Evolutionary conservation across 2,113 vertebrate genomes (phyloP).

Genomic region (Xenopus borealis): DNA sequence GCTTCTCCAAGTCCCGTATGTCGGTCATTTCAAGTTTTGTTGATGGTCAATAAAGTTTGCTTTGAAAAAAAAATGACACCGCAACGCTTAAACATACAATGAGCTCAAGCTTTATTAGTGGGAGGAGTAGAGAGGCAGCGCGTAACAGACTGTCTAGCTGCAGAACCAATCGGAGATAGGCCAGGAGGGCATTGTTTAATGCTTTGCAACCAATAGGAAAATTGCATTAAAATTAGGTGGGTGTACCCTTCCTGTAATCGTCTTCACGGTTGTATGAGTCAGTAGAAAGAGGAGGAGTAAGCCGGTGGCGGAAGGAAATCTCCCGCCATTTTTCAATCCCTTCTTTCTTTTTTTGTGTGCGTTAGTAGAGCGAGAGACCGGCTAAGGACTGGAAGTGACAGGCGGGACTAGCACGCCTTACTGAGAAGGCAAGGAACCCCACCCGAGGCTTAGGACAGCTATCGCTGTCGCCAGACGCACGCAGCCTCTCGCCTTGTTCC

Average conservation of each 20-base stretch:
- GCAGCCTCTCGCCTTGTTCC: constrained; percentile 6
- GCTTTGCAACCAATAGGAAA: fast-evolving
- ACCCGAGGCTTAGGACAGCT: neutral
- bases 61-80: constrained; percentile 30
- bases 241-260: constrained; percentile 57
- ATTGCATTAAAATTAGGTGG: constrained; percentile 55
- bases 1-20: too few relatives aligned
- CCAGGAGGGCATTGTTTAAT: constrained; percentile 22
- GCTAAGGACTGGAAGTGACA: neutral
- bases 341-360: constrained; percentile 41
- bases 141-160: fast-evolving
- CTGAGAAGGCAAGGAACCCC: neutral
- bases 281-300: constrained; percentile 50
- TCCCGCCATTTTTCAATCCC: constrained; percentile 95
- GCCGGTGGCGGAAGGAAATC: constrained; percentile 80
- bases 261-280: constrained; percentile 64
- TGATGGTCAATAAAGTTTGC: constrained; percentile 29
- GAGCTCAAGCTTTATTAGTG: constrained; percentile 12
- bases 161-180: constrained; percentile 39
- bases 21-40: neutral
- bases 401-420: neutral
- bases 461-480: constrained; percentile 4
- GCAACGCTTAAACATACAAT: constrained; percentile 11
- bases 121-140: neutral
- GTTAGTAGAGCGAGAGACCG: constrained; percentile 33